Percentiles rank a stretch among this genome's conserved stretches.
These are phyloP conservation scores for Pogonus chalceus DNA, from an alignment of 1,140 invertebrate genomes.

Conservation along the genomic window DNA sequence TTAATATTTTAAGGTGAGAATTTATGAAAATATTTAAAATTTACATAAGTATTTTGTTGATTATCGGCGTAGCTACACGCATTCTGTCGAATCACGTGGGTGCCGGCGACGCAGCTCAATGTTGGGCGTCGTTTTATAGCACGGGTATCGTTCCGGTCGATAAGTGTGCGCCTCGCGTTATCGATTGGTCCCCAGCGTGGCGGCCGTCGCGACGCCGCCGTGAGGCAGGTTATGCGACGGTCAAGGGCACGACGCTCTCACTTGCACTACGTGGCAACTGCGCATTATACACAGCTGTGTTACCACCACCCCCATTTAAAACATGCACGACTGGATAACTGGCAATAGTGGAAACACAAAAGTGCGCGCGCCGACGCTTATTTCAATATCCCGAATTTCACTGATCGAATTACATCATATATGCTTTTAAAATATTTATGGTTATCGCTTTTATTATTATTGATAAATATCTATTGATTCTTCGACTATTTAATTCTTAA, in stretches of 20 bases:
- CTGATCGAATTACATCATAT: too few relatives aligned
- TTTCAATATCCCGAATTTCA: too few relatives aligned
- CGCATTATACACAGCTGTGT: conserved; percentile 40
- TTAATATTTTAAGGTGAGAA: too few relatives aligned
- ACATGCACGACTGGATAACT: too few relatives aligned
- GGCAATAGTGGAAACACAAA: too few relatives aligned
- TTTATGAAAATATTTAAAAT: too few relatives aligned
- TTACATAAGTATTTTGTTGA: not conserved
- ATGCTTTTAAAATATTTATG: too few relatives aligned
- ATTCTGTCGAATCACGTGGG: not conserved
- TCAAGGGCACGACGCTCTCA: conserved; percentile 10
- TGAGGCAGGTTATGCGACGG: conserved; percentile 13
- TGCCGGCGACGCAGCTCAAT: not conserved
- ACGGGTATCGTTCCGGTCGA: conserved; percentile 6
- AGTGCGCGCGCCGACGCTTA: too few relatives aligned
- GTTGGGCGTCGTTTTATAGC: not conserved
- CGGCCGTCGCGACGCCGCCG: conserved; percentile 4
- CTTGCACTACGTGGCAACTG: conserved; percentile 26
- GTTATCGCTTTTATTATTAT: too few relatives aligned
- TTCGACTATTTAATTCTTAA: too few relatives aligned
- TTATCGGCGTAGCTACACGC: not conserved
- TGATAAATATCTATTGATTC: too few relatives aligned
- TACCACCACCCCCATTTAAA: too few relatives aligned
- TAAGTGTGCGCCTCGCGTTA: not conserved
- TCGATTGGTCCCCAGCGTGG: not conserved